Conservation (phyloP, 2,113 vertebrate species). For the Nerophis ophidion region DNA sequence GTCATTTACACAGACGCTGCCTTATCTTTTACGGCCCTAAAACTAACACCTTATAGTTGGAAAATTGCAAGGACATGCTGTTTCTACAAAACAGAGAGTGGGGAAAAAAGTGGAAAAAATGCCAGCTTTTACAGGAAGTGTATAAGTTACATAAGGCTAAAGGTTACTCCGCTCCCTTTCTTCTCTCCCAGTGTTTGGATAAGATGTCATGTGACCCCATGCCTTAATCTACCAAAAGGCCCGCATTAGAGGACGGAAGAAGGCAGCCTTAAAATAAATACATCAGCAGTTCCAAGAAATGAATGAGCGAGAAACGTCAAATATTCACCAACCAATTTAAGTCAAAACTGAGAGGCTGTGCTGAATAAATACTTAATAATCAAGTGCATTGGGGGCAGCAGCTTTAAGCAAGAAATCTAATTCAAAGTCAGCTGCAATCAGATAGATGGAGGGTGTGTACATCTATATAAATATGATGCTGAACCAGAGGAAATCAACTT, state of each 20-base stretch:
- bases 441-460: background rate
- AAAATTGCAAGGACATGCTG: background rate
- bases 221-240: slow-evolving; percentile 14
- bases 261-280: slow-evolving; percentile 49
- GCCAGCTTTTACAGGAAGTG: background rate
- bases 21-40: no score
- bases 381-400: slow-evolving; percentile 26
- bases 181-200: slow-evolving; percentile 4
- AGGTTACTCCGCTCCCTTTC: background rate
- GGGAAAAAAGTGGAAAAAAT: background rate
- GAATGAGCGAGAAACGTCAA: background rate
- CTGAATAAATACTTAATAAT: slow-evolving; percentile 50
- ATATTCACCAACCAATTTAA: background rate
- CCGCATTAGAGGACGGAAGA: slow-evolving; percentile 11
- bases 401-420: background rate
- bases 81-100: background rate
- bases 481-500: no score
- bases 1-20: background rate
- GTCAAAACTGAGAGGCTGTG: slow-evolving; percentile 5
- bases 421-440: background rate
- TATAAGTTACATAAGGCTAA: slow-evolving; percentile 2
- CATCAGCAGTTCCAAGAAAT: slow-evolving; percentile 47
- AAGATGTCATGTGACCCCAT: slow-evolving; percentile 23
- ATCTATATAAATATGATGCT: background rate
- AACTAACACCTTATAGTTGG: no score